These are phyloP conservation scores for Silurus aristotelis DNA, from an alignment of 2,797 vertebrate genomes.

Conservation along the genomic window DNA sequence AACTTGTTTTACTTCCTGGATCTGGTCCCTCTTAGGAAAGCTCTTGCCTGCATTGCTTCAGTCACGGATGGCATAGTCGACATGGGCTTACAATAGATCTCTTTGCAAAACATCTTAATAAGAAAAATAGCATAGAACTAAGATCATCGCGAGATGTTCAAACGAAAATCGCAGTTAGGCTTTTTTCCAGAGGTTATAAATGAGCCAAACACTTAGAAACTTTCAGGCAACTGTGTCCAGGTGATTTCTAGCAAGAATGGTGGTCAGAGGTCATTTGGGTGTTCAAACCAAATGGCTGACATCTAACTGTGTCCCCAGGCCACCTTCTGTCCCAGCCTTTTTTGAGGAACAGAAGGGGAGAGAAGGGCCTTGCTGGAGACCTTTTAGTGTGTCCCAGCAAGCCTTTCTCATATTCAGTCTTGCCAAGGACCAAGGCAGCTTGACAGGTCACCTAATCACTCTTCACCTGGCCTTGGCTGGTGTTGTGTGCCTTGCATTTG, in stretches of 20 bases:
- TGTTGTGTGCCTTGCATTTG: conserved; percentile 51
- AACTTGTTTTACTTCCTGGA: conserved; percentile 52
- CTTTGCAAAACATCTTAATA: conserved; percentile 23
- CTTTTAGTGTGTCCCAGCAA: conserved; percentile 53
- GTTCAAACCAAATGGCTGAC: conserved; percentile 36
- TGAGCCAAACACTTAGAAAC: conserved; percentile 2
- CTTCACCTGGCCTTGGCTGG: conserved; percentile 48
- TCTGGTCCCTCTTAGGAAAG: conserved; percentile 56
- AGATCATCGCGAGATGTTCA: neutral
- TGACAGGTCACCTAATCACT: conserved; percentile 55
- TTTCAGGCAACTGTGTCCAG: conserved; percentile 21
- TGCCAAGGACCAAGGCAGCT: conserved; percentile 51
- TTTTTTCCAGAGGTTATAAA: neutral
- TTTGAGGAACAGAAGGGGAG: conserved; percentile 48
- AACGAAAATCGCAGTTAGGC: neutral
- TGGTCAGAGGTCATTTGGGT: conserved; percentile 40
- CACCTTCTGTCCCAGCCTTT: conserved; percentile 44
- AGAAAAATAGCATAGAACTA: conserved; percentile 17
- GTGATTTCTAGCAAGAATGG: conserved; percentile 20
- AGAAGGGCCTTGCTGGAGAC: conserved; percentile 41
- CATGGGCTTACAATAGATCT: conserved; percentile 40
- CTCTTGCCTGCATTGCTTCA: conserved; percentile 52
- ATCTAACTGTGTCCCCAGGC: conserved; percentile 42
- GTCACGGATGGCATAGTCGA: conserved; percentile 45
- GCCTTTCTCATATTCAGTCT: conserved; percentile 55